Percentiles rank a stretch among this genome's conserved stretches.
These are phyloP conservation scores for Lithophane semibrunnea DNA, from an alignment of 2,888 invertebrate genomes.

Conservation along the genomic window DNA sequence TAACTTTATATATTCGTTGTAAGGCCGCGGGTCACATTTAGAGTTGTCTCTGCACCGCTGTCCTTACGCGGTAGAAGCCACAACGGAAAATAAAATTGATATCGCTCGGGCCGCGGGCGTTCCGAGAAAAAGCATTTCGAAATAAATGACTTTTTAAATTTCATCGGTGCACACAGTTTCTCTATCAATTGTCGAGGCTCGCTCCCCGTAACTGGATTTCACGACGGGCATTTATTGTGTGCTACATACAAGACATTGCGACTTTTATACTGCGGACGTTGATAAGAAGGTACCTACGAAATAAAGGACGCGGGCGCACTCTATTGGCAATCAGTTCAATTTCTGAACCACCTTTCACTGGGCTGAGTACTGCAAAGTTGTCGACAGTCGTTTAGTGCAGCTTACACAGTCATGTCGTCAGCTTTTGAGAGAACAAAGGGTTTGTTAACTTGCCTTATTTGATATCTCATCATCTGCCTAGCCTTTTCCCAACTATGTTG, in stretches of 20 bases:
- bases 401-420: constrained; percentile 3
- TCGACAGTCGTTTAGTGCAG: constrained; percentile 12
- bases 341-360: constrained; percentile 57
- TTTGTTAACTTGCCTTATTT: constrained; percentile 4
- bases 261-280: constrained; percentile 82
- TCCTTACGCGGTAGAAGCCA: constrained; percentile 80
- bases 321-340: constrained; percentile 77
- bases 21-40: constrained; percentile 66
- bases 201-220: constrained; percentile 88
- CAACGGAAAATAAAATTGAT: constrained; percentile 90
- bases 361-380: constrained; percentile 27
- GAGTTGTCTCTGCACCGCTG: constrained; percentile 68
- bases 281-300: constrained; percentile 68
- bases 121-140: constrained; percentile 90
- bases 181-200: constrained; percentile 90
- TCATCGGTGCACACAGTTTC: constrained; percentile 91
- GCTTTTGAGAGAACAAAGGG: constrained; percentile 29
- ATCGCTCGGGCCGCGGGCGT: constrained; percentile 87
- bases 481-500: no score
- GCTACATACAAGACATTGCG: constrained; percentile 85
- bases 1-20: constrained; percentile 62
- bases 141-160: constrained; percentile 91
- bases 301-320: constrained; percentile 72
- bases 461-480: no score
- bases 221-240: constrained; percentile 88